Evolutionary conservation across 2,888 invertebrate species (phyloP).

Genomic region (Endomychus coccineus): DNA sequence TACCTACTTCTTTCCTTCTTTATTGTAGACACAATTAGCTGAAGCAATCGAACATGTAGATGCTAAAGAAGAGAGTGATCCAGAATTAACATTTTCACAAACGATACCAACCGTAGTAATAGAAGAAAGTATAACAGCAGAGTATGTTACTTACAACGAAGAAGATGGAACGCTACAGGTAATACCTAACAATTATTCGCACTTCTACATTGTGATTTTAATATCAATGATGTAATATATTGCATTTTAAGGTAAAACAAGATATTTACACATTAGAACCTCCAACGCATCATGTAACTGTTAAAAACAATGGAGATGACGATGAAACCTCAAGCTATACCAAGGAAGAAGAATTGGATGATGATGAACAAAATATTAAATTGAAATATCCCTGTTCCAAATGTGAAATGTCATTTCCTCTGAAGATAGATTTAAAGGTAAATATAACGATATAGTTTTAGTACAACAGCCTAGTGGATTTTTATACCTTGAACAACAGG

Average conservation of each 20-base stretch:
- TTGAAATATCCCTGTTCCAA: slow-evolving; percentile 40
- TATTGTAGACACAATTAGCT: slow-evolving; percentile 1
- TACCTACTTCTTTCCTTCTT: too few relatives aligned
- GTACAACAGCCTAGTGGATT: background rate
- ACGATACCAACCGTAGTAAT: slow-evolving; percentile 29
- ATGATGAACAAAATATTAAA: slow-evolving; percentile 19
- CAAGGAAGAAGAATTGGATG: background rate
- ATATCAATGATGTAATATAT: slow-evolving; percentile 3
- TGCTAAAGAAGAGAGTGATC: slow-evolving; percentile 10
- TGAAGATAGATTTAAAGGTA: slow-evolving; percentile 43
- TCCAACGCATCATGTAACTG: background rate
- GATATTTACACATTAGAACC: slow-evolving; percentile 17
- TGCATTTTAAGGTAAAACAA: slow-evolving; percentile 17
- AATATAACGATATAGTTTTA: slow-evolving; percentile 2
- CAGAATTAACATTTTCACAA: slow-evolving; percentile 19
- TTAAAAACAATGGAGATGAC: background rate
- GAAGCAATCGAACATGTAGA: background rate
- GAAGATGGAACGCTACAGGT: slow-evolving; percentile 23
- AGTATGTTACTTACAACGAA: slow-evolving; percentile 31
- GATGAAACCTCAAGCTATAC: too few relatives aligned
- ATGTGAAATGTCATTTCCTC: slow-evolving; percentile 38
- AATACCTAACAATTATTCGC: too few relatives aligned
- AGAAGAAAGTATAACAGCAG: slow-evolving; percentile 23
- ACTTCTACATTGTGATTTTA: too few relatives aligned
- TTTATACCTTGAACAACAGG: too few relatives aligned